These are phyloP conservation scores for Beroe ovata DNA, from an alignment of 37 sponge, comb jelly and placozoan species.

Conservation along the genomic window DNA sequence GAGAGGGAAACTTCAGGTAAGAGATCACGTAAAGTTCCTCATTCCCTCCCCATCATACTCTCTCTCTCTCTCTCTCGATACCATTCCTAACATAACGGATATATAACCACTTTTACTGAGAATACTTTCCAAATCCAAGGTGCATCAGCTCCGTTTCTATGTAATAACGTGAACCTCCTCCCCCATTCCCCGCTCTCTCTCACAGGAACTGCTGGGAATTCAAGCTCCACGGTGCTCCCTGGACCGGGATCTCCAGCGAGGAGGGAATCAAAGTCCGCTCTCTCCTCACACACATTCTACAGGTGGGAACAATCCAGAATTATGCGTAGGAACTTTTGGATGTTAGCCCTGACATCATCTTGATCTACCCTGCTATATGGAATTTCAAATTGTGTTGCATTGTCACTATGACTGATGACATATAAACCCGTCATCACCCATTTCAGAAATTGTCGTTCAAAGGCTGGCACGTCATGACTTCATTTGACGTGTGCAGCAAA, in stretches of 20 bases:
- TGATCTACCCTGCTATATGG: not conserved
- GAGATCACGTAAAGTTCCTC: too few species aligned
- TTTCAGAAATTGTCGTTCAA: slow-evolving; percentile 65
- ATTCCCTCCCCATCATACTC: too few species aligned
- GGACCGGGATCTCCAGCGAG: slow-evolving; percentile 52
- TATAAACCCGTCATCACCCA: not conserved
- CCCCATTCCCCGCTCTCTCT: too few species aligned
- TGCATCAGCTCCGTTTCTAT: too few species aligned
- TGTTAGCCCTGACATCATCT: too few species aligned
- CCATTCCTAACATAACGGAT: too few species aligned
- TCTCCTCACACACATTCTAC: slow-evolving; percentile 41
- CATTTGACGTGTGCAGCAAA: slow-evolving; percentile 59
- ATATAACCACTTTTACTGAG: too few species aligned
- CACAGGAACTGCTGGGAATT: slow-evolving; percentile 67
- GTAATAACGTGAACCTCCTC: too few species aligned
- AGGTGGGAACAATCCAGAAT: not conserved
- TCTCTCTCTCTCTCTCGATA: too few species aligned
- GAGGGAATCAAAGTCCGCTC: slow-evolving; percentile 66
- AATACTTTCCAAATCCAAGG: too few species aligned
- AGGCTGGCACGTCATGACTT: slow-evolving; percentile 58
- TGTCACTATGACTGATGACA: not conserved
- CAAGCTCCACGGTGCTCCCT: slow-evolving; percentile 63
- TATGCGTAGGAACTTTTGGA: too few species aligned
- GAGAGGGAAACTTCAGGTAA: slow-evolving; percentile 64
- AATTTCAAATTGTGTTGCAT: not conserved